Evolutionary conservation across 92 coral and sea anemone genomes (phyloP).

Genomic region (Virgularia gustaviana): DNA sequence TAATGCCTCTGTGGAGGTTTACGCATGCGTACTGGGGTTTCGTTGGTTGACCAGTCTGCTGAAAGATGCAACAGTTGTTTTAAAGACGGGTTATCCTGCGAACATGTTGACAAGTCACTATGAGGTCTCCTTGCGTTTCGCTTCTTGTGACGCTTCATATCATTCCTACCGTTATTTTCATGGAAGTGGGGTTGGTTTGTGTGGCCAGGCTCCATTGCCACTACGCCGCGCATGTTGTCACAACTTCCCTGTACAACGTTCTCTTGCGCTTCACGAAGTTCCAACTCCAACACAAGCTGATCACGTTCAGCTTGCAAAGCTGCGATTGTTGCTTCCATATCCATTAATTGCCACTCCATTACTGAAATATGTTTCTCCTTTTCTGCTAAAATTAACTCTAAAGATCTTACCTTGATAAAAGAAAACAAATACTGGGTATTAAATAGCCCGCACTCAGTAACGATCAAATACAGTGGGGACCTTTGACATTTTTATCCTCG

Average conservation of each 20-base stretch:
- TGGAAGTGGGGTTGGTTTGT: not conserved
- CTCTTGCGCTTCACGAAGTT: slow-evolving; percentile 54
- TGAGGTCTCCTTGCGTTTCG: not conserved
- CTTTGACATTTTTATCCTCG: not conserved
- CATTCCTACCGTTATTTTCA: slow-evolving; percentile 25
- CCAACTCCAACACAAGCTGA: slow-evolving; percentile 77
- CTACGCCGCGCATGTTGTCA: slow-evolving; percentile 64
- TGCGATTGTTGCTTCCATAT: slow-evolving; percentile 80
- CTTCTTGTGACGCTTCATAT: not conserved
- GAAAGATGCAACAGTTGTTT: slow-evolving; percentile 23
- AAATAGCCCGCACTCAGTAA: not conserved
- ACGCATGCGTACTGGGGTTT: slow-evolving; percentile 34
- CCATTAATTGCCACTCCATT: slow-evolving; percentile 91
- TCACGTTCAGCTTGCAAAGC: slow-evolving; percentile 90
- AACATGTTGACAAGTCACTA: not conserved
- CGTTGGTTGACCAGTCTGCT: slow-evolving; percentile 28
- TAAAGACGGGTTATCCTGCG: slow-evolving; percentile 7
- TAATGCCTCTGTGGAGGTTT: slow-evolving; percentile 82
- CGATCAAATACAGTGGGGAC: not conserved
- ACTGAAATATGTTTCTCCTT: slow-evolving; percentile 83
- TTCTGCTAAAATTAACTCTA: slow-evolving; percentile 67
- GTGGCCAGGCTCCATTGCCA: slow-evolving; percentile 20
- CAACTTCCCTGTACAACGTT: slow-evolving; percentile 57
- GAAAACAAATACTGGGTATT: no score
- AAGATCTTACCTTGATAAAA: slow-evolving; percentile 56